Evolutionary conservation across 37 sponge, comb jelly and placozoan genomes (phyloP), one percentile per base, ranked within the genome.

Genomic region (Theonella swinhoei): DNA sequence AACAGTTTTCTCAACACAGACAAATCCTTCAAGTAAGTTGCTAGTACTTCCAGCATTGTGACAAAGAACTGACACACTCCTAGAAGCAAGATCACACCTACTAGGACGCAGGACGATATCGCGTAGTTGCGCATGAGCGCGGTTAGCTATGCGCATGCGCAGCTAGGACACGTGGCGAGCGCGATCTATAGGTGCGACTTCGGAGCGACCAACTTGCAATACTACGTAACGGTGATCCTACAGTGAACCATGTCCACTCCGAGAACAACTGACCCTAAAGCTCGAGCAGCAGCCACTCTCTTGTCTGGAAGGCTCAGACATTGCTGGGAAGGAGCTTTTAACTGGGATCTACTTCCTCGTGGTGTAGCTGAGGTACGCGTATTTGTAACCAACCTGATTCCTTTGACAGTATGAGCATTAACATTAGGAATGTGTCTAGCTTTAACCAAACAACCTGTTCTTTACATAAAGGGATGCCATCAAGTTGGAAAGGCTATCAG

Each of bases 1-100:
- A 85, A 8, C 64, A 85, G 8, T 71, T 58, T 85, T n/a, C 74
- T 8, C 2, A 85, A 74, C 7, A 78, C 70, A 8, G 86, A 47
- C 2, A 85, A 62, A 70, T 85, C 86, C 29, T 77, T 47, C 1
- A 85, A 14, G 33, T 78, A 59, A 67, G 34, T 62, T 22, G 70
- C 43, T 30, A 68, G 4, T 14, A 41, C 54, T 4, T 42, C 60
- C 11, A 80, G 60, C 81, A 80, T 80, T 11, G 31, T 32, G n/a
- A n/a, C n/a, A n/a, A n/a, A n/a, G n/a, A n/a, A n/a, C n/a, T n/a
- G n/a, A n/a, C n/a, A n/a, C n/a, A n/a, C n/a, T n/a, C n/a, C n/a
- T n/a, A n/a, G n/a, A n/a, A n/a, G n/a, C n/a, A n/a, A n/a, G n/a
- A n/a, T n/a, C n/a, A n/a, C n/a, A n/a, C n/a, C n/a, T n/a, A n/a